These are phyloP conservation scores for Ennomos erosarius DNA, from an alignment of 2,888 invertebrate genomes.

Conservation along the genomic window DNA sequence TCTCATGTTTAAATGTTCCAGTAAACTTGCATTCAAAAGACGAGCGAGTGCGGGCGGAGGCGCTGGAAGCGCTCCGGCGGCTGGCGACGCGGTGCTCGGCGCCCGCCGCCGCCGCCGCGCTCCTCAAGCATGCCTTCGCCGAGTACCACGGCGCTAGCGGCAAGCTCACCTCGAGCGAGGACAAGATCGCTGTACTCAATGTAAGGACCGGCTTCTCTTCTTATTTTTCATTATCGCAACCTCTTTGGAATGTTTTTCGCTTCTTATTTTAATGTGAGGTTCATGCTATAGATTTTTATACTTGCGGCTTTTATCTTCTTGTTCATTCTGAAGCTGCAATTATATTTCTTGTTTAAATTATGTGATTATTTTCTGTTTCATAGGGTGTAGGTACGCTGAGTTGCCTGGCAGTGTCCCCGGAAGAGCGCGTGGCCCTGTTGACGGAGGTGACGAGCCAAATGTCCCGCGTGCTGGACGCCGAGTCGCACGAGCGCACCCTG, in stretches of 20 bases:
- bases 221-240: too few species aligned
- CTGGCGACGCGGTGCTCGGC: constrained; percentile 90
- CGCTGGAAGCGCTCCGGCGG: constrained; percentile 89
- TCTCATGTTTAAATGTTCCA: constrained; percentile 48
- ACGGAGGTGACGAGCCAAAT: constrained; percentile 87
- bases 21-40: constrained; percentile 95
- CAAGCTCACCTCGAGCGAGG: constrained; percentile 94
- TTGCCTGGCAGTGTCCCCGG: constrained; percentile 87
- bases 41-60: constrained; percentile 89
- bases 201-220: constrained; percentile 61
- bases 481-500: constrained; percentile 96
- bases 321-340: too few species aligned
- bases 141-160: constrained; percentile 95
- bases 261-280: too few species aligned
- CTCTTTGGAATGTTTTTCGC: too few species aligned
- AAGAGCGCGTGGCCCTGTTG: constrained; percentile 85
- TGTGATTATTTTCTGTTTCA: background rate
- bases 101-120: constrained; percentile 86
- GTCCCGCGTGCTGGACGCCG: constrained; percentile 91
- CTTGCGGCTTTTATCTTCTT: too few species aligned
- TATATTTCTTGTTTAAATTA: too few species aligned
- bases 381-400: constrained; percentile 65
- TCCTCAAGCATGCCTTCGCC: constrained; percentile 90
- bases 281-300: too few species aligned
- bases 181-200: constrained; percentile 94